Evolutionary conservation across 1,140 invertebrate genomes (phyloP), one percentile per base, ranked within the genome.

Genomic region (Parasteatoda tepidariorum): DNA sequence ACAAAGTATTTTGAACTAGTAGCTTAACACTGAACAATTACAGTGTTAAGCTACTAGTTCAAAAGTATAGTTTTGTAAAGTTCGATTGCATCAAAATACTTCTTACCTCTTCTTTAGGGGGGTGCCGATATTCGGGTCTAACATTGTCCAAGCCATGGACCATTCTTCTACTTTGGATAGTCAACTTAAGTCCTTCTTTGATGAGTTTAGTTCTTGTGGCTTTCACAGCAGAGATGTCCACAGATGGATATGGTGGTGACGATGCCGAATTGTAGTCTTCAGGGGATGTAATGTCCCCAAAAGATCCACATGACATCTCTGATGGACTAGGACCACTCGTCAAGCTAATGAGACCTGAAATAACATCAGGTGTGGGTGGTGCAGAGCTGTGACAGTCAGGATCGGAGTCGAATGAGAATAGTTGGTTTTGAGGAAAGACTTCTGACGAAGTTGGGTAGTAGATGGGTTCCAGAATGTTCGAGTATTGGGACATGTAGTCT

Each of bases 151-250:
- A 87, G 30, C 90, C 90, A 33, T 88, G 87, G 6, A 87, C 88
- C 76, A 89, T 93, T 85, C 95, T 92, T 88, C 96, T 95, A 70
- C 94, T 94, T 89, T 97, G 95, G 86, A 98, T 94, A 84, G 95
- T 95, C 85, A 96, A 90, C 90, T 97, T 97, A 86, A 98, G 91
- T 92, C 95, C 92, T 89, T 93, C 96, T 90, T 97, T 97, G 89
- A 98, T 97, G 79, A 97, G 92, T 88, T 95, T 94, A 86, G 95
- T 95, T 87, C 95, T 94, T 61, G 94, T 96, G 89, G 95, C 93
- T 87, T 94, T 93, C 33, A 94, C 91, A 85, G 92, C 93, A 55
- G 92, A 92, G 67, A 92, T 28, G n/a, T 66, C 64, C 0, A 75
- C n/a, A 0, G 81, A 38, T 34, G 64, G 71, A 4, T 55, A 73